Percentiles rank a stretch among this genome's conserved stretches.
Evolutionary conservation across 2,113 vertebrate genomes (phyloP).

Genomic region (Xenopus laevis): DNA sequence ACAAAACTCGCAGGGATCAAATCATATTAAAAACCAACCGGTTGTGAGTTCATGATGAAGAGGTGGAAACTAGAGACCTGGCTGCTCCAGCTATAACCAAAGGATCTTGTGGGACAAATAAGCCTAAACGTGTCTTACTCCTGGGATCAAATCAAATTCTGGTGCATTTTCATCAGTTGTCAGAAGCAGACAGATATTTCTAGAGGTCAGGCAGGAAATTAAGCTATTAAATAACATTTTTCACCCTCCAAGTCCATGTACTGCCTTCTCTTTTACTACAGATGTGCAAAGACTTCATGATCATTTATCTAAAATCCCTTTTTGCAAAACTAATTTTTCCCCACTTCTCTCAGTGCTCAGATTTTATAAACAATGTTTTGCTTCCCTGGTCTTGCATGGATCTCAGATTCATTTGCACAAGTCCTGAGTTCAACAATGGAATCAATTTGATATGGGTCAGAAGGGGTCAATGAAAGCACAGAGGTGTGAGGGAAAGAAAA

Average conservation of each 20-base stretch:
- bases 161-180: slow-evolving; percentile 84
- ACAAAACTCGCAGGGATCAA: slow-evolving; percentile 19
- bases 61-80: slow-evolving; percentile 42
- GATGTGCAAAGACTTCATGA: slow-evolving; percentile 81
- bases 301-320: slow-evolving; percentile 91
- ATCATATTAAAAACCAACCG: slow-evolving; percentile 36
- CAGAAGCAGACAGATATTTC: slow-evolving; percentile 78
- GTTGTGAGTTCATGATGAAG: slow-evolving; percentile 37
- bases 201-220: slow-evolving; percentile 84
- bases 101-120: slow-evolving; percentile 54
- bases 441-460: slow-evolving; percentile 90
- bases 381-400: slow-evolving; percentile 70
- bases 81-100: slow-evolving; percentile 43
- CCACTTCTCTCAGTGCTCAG: slow-evolving; percentile 52
- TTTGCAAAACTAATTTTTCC: slow-evolving; percentile 67
- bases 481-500: slow-evolving; percentile 70
- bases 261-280: slow-evolving; percentile 71
- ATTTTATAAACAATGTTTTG: slow-evolving; percentile 67
- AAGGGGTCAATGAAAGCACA: slow-evolving; percentile 71
- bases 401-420: slow-evolving; percentile 81
- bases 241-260: slow-evolving; percentile 69
- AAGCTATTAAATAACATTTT: slow-evolving; percentile 92
- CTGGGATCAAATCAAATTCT: slow-evolving; percentile 76
- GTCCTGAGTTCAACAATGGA: slow-evolving; percentile 82
- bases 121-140: slow-evolving; percentile 74